phyloP scores from a whole-genome alignment of 2,797 vertebrate genomes.

The Sarcophilus harrisii region DNA sequence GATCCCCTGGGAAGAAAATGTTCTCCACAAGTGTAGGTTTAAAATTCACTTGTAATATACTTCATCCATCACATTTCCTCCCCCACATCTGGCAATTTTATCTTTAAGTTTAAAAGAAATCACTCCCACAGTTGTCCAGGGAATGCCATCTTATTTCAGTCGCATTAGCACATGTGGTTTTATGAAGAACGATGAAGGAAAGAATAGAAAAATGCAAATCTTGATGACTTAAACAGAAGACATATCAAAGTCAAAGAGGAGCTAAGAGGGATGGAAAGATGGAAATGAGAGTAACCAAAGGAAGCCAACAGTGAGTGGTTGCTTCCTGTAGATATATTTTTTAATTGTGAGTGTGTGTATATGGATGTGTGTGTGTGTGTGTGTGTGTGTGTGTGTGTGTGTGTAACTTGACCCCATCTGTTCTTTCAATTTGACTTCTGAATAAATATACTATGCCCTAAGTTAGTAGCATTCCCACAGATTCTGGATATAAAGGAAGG shows the following conservation, averaged over 20 bases:
- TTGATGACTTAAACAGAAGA: conserved; percentile 64
- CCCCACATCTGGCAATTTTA: conserved; percentile 39
- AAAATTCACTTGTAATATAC: neutral
- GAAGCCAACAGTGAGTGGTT: conserved; percentile 39
- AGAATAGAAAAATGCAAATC: conserved; percentile 26
- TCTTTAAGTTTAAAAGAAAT: neutral
- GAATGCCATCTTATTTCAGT: conserved; percentile 12
- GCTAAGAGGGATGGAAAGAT: conserved; percentile 46
- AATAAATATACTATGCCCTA: conserved; percentile 36
- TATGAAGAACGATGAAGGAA: neutral
- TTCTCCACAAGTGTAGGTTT: neutral
- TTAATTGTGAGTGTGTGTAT: conserved; percentile 16
- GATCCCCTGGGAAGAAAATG: neutral
- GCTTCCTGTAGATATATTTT: conserved; percentile 75
- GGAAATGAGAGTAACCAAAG: conserved; percentile 66
- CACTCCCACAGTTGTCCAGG: neutral
- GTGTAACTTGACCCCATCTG: conserved; percentile 72
- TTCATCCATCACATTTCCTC: conserved; percentile 26
- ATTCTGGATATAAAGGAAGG: conserved; percentile 21
- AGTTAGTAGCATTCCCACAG: conserved; percentile 60
- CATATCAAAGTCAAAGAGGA: conserved; percentile 31
- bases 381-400: neutral
- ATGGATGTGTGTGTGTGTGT: no score
- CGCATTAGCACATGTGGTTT: conserved; percentile 10
- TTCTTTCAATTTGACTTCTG: conserved; percentile 63